Evolutionary conservation across 2,888 invertebrate genomes (phyloP).

Genomic region (Hypomecis atomaria): DNA sequence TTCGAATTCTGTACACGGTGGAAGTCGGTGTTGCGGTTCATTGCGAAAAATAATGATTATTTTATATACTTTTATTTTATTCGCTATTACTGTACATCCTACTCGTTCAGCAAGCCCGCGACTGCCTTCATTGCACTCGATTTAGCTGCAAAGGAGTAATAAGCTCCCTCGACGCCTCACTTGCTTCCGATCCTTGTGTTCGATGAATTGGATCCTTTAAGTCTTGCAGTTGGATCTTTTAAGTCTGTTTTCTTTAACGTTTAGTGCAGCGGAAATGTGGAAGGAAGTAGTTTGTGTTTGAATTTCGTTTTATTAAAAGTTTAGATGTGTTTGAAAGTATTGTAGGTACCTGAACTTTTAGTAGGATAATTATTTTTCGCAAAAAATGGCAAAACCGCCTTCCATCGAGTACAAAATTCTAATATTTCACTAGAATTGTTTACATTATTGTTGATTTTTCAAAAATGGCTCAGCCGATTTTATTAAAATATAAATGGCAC

Average conservation of each 20-base stretch:
- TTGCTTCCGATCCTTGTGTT: slow-evolving; percentile 35
- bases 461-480: no score
- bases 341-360: background rate
- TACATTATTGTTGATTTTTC: no score
- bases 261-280: slow-evolving; percentile 14
- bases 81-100: background rate
- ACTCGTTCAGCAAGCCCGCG: slow-evolving; percentile 3
- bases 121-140: slow-evolving; percentile 21
- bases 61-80: no score
- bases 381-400: no score
- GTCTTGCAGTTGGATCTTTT: background rate
- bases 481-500: no score
- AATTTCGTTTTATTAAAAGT: slow-evolving; percentile 9
- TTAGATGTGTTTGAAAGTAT: background rate
- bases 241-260: slow-evolving; percentile 11
- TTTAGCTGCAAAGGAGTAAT: slow-evolving; percentile 24
- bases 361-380: no score
- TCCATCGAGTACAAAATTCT: no score
- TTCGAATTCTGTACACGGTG: no score
- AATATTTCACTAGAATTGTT: no score
- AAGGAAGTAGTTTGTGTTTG: slow-evolving; percentile 8
- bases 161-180: slow-evolving; percentile 24
- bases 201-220: slow-evolving; percentile 39
- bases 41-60: no score
- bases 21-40: no score